phyloP scores from a whole-genome alignment of 2,797 vertebrate species.

The Micromesistius poutassou region DNA sequence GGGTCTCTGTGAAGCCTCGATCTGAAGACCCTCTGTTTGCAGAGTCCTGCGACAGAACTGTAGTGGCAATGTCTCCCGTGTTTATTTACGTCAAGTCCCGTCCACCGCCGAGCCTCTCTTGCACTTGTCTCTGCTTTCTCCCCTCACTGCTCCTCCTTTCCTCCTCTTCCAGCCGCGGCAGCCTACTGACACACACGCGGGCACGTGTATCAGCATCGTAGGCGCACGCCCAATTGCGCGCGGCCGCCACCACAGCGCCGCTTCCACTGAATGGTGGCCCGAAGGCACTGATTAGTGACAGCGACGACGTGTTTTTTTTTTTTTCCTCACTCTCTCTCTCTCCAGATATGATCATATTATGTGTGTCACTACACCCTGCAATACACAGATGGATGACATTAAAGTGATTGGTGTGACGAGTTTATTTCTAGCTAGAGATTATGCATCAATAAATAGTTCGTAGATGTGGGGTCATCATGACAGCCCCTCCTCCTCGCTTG shows the following conservation, averaged over 20 bases:
- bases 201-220: slow-evolving; percentile 50
- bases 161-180: slow-evolving; percentile 42
- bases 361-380: not conserved
- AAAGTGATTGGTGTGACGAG: not conserved
- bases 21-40: slow-evolving; percentile 20
- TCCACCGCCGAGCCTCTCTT: slow-evolving; percentile 34
- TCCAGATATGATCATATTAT: not conserved
- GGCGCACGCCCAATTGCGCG: slow-evolving; percentile 44
- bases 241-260: slow-evolving; percentile 54
- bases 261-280: not conserved
- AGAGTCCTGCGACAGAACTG: slow-evolving; percentile 25
- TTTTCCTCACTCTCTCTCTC: too few relatives aligned
- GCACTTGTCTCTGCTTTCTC: slow-evolving; percentile 21
- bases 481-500: not conserved
- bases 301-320: slow-evolving; percentile 2
- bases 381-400: not conserved
- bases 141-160: slow-evolving; percentile 51
- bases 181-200: slow-evolving; percentile 28
- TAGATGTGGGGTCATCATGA: not conserved
- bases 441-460: not conserved
- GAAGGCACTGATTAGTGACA: not conserved
- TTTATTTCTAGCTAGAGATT: not conserved
- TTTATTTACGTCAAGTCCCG: slow-evolving; percentile 47
- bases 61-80: slow-evolving; percentile 21
- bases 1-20: slow-evolving; percentile 21